Base-by-base conservation (phyloP, 2,113 vertebrate genomes). In the Spilogale gracilis region DNA sequence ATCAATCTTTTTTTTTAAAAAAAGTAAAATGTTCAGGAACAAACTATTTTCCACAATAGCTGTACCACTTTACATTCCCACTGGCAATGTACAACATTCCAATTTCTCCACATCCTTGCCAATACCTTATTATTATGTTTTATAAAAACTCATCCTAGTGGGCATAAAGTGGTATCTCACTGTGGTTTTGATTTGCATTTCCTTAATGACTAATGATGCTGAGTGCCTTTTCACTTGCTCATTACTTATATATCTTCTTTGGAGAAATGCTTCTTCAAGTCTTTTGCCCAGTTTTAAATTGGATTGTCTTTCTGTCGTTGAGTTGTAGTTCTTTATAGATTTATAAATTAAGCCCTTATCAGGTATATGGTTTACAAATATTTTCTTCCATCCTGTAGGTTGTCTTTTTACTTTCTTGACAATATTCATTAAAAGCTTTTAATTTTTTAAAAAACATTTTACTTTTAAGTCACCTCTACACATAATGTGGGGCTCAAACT, bases 261-360 rank as follows among this genome's bases (percentile, higher is more conserved):
- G 82, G 50, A 78, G 60, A 79, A 86, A 43, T 78, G 18, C n/a
- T 45, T 83, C 27, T 76, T 85, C 71, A 86, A 78, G 9, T 54
- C 48, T 67, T 76, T 85, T 86, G 58, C n/a, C 11, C 48, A 79
- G 67, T 93, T 93, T 6, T 21, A 85, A 93, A 93, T 56, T 50
- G 48, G 60, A 48, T 45, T 73, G 30, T 79, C 20, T 32, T 93
- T 78, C 45, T 78, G 8, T 78, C 78, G 56, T 78, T 93, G 71
- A 52, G 30, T 30, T 60, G 30, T 73, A 67, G 17, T 81, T 69
- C 50, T 56, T 81, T 69, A 54, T 69, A 56, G 32, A 81, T 45
- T 67, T 91, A 67, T 81, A 69, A 45, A 74, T 73, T 92, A 83
- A 82, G 27, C 52, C 52, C 54, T 92, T 92, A 83, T 73, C 30